These are phyloP conservation scores for Temnothorax nylanderi DNA, from an alignment of 1,140 invertebrate genomes.

Conservation along the genomic window DNA sequence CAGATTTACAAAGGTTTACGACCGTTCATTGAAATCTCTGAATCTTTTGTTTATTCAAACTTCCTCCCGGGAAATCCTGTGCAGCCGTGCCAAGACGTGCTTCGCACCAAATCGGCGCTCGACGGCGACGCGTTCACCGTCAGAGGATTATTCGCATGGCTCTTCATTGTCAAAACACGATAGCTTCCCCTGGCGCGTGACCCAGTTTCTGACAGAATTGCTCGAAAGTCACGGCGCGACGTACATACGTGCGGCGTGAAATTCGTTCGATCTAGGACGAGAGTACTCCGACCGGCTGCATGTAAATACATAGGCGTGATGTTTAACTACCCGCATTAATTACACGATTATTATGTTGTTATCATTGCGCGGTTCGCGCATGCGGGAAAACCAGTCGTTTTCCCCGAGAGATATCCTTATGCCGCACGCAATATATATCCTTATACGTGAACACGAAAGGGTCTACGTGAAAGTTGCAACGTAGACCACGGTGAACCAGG, in stretches of 20 bases:
- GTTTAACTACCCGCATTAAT: neutral
- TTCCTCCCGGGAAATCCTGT: neutral
- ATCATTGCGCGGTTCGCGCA: neutral
- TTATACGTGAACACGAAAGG: neutral
- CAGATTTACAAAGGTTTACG: neutral
- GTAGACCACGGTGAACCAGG: slow-evolving; percentile 28
- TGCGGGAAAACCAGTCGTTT: neutral
- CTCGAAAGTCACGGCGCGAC: slow-evolving; percentile 8
- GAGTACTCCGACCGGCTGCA: neutral
- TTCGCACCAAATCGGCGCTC: slow-evolving; percentile 9
- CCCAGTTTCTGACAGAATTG: slow-evolving; percentile 13
- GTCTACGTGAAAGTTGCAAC: slow-evolving; percentile 41
- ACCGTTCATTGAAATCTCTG: neutral
- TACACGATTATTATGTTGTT: neutral
- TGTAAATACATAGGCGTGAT: neutral
- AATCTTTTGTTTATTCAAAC: slow-evolving; percentile 13
- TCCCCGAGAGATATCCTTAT: slow-evolving; percentile 18
- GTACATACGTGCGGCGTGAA: neutral
- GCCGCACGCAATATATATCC: neutral
- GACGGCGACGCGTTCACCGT: neutral
- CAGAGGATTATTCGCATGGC: slow-evolving; percentile 11
- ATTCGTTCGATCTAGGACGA: slow-evolving; percentile 10
- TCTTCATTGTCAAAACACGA: slow-evolving; percentile 32
- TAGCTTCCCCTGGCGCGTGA: neutral
- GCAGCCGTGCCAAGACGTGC: neutral